Evolutionary conservation across 2,797 vertebrate species (phyloP).

Genomic region (Anguilla marmorata): DNA sequence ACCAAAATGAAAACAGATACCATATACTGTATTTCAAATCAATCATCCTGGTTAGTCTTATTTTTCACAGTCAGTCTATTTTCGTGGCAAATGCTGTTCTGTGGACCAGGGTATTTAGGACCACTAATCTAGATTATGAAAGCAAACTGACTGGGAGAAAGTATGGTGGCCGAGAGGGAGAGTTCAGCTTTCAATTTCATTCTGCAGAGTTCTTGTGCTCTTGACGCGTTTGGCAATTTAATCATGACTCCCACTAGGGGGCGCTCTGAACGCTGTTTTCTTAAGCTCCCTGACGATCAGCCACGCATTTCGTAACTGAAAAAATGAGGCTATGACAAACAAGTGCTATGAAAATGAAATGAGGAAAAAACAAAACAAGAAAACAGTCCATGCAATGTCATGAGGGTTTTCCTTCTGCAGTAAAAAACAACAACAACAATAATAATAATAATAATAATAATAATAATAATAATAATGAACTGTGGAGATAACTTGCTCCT

Average conservation of each 20-base stretch:
- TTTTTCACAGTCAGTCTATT: slow-evolving; percentile 38
- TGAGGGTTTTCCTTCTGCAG: slow-evolving; percentile 62
- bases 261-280: slow-evolving; percentile 42
- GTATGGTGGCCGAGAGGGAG: not conserved
- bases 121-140: not conserved
- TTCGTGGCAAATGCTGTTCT: slow-evolving; percentile 2
- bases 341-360: slow-evolving; percentile 62
- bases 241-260: slow-evolving; percentile 20
- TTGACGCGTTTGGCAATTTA: not conserved
- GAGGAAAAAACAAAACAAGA: slow-evolving; percentile 45
- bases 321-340: slow-evolving; percentile 65
- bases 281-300: slow-evolving; percentile 22
- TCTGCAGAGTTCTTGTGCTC: not conserved
- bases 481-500: slow-evolving; percentile 48
- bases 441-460: not conserved
- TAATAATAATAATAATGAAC: slow-evolving; percentile 30
- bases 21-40: slow-evolving; percentile 57
- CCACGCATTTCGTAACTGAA: slow-evolving; percentile 40
- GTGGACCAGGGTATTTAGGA: not conserved
- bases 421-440: slow-evolving; percentile 52
- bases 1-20: slow-evolving; percentile 56
- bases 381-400: slow-evolving; percentile 70
- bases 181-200: not conserved
- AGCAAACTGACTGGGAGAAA: not conserved
- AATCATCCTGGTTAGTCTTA: slow-evolving; percentile 53